Base-by-base conservation (phyloP, 2,888 invertebrate genomes). In the Osmoderma eremita region DNA sequence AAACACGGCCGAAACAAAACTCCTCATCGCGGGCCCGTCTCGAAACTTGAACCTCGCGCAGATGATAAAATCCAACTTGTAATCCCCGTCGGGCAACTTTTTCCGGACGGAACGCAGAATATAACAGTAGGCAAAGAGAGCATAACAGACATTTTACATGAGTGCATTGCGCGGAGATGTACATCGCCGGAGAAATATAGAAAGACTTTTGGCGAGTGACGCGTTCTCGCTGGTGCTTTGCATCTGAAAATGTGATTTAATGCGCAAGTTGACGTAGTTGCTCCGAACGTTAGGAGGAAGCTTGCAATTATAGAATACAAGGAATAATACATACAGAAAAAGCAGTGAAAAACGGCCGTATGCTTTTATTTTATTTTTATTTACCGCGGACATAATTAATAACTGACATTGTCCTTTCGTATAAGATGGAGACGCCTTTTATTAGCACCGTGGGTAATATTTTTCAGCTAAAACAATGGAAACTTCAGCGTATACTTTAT, bases 81-180 rank as follows among this genome's bases (percentile, higher is more conserved):
- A 48, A 48, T 48, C 48, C 20, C 20, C 20, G 20, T 48, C 17
- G 10, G 48, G 8, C 48, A 48, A 48, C 48, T 48, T 48, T 48
- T 20, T 10, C 30, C 30, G 30, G 8, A 30, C 5, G 8, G 20
- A 20, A 48, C 17, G 48, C 20, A 20, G 48, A 30, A 30, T 30
- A 30, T 10, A 30, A 10, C 30, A 6, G 30, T 10, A 10, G 3
- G 30, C 48, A 48, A 48, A 48, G 48, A 48, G 20, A 18, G 10
- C 48, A 48, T 48, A 48, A 48, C 20, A 48, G 48, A 48, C 18
- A 48, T 48, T 48, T 20, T 48, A 48, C 48, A 18, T 48, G 48
- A 48, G 48, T 48, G 48, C 48, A 48, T 48, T 20, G 48, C 20
- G 20, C 5, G 17, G 15, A 42, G 42, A n/a, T 42, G 42, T 42